phyloP scores from a whole-genome alignment of 1,140 invertebrate species.

The Melanaphis sacchari region DNA sequence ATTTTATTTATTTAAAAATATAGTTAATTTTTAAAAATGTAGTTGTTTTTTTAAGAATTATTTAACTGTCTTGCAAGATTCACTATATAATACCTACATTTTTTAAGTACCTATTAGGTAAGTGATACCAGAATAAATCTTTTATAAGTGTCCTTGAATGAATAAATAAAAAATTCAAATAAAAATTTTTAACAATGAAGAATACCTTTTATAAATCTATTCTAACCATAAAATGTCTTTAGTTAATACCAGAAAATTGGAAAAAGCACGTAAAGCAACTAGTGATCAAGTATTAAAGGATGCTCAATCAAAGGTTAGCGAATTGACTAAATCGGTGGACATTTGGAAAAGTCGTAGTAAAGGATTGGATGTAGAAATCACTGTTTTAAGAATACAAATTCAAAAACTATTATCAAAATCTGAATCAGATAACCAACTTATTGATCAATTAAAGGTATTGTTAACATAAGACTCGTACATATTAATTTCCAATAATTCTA shows the following conservation, averaged over 20 bases:
- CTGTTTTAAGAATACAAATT: slow-evolving; percentile 24
- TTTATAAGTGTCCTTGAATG: too few relatives aligned
- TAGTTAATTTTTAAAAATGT: too few relatives aligned
- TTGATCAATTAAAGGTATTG: background rate
- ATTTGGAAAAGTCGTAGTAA: slow-evolving; percentile 27
- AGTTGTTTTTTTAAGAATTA: too few relatives aligned
- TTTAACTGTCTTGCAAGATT: too few relatives aligned
- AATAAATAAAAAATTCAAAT: background rate
- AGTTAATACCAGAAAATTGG: background rate
- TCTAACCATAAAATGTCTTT: background rate
- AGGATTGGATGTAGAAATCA: slow-evolving; percentile 36
- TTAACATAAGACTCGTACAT: background rate
- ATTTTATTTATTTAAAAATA: too few relatives aligned
- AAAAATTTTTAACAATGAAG: background rate
- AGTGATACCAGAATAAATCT: too few relatives aligned
- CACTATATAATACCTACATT: too few relatives aligned
- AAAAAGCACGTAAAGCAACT: background rate
- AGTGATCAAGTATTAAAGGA: background rate
- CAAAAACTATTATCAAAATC: slow-evolving; percentile 15
- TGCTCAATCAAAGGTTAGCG: background rate
- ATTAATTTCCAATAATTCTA: background rate
- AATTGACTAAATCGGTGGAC: background rate
- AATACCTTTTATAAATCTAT: background rate
- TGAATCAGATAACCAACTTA: background rate
- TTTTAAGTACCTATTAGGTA: too few relatives aligned